These are phyloP conservation scores for Pedetes capensis DNA, from an alignment of 2,113 vertebrate species.

Conservation along the genomic window DNA sequence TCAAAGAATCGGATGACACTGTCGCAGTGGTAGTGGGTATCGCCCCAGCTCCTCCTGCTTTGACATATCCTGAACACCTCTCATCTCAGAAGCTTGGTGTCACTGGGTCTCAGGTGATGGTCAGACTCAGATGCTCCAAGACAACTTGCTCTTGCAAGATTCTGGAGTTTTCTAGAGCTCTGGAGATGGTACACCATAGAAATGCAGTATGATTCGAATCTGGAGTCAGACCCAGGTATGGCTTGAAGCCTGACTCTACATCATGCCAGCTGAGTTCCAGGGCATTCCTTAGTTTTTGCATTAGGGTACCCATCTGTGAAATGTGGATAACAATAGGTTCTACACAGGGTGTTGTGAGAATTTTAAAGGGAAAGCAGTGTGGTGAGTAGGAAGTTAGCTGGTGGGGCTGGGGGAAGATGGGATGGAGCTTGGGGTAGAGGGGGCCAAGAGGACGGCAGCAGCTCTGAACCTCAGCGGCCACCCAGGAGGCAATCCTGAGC, in stretches of 20 bases:
- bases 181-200: accelerated
- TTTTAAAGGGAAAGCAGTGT: background rate
- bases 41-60: background rate
- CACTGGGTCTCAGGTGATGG: background rate
- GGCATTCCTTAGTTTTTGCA: background rate
- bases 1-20: background rate
- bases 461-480: background rate
- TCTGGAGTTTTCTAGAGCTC: background rate
- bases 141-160: background rate
- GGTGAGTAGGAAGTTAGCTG: background rate
- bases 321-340: background rate
- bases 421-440: background rate
- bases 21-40: too few relatives aligned
- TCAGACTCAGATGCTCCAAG: background rate
- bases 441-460: background rate
- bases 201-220: background rate
- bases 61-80: background rate
- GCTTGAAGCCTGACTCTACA: background rate
- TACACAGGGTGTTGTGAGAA: background rate
- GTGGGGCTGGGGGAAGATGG: background rate
- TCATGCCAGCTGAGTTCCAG: background rate
- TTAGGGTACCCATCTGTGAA: background rate
- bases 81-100: background rate
- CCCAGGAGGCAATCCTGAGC: background rate
- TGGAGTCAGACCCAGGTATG: background rate